phyloP scores from a whole-genome alignment of 2,888 invertebrate genomes.

The Psylliodes chrysocephalus region DNA sequence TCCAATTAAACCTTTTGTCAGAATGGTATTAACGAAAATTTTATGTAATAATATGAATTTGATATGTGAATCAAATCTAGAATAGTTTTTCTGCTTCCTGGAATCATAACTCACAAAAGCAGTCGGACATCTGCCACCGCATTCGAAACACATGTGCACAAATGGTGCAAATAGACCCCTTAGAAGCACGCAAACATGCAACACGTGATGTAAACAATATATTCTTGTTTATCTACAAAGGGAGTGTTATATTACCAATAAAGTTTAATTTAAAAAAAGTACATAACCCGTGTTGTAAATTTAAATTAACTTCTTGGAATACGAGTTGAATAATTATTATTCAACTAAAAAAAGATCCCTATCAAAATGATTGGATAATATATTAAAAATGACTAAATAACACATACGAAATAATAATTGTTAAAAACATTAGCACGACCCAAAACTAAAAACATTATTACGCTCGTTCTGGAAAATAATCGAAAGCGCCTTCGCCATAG shows the following conservation, averaged over 20 bases:
- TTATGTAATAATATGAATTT: no score
- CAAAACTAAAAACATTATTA: no score
- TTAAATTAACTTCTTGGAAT: neutral
- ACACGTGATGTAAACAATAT: slow-evolving; percentile 21
- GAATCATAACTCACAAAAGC: slow-evolving; percentile 10
- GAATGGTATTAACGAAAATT: no score
- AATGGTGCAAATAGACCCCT: slow-evolving; percentile 18
- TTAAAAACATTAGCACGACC: no score
- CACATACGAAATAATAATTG: no score
- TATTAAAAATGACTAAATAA: neutral
- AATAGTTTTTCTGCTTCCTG: slow-evolving; percentile 8
- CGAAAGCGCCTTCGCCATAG: no score
- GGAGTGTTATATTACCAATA: slow-evolving; percentile 10
- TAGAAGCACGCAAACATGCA: slow-evolving; percentile 8
- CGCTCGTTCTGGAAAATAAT: no score
- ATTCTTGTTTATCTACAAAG: slow-evolving; percentile 11
- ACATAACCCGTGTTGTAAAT: neutral
- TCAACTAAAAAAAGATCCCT: no score
- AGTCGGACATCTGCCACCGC: slow-evolving; percentile 22
- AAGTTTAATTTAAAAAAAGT: neutral
- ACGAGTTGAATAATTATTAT: no score
- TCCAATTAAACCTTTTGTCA: no score
- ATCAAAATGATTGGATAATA: neutral
- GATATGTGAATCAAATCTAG: neutral
- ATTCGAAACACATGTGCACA: slow-evolving; percentile 24